Evolutionary conservation across 2,888 invertebrate species (phyloP), one percentile per base, ranked within the genome.

Genomic region (Dendrolimus houi): DNA sequence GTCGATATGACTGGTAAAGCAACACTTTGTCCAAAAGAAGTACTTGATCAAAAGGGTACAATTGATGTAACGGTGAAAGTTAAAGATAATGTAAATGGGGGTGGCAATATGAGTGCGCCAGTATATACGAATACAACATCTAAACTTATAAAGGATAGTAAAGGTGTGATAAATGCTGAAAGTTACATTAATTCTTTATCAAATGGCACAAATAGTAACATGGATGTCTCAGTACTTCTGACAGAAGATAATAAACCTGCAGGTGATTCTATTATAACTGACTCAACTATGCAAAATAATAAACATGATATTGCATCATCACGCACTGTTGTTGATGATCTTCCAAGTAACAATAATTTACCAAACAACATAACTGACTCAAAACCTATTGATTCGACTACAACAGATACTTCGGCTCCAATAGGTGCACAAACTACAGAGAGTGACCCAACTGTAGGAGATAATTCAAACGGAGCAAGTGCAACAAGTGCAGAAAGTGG

Each of bases 1-100:
- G 67, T 81, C 8, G 59, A 59, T 14, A 40, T 56, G 14, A 12
- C 56, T 40, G 59, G 59, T n/a, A 55, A 13, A 47, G 52, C n/a
- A 8, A 53, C 40, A 47, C 9, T 52, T 13, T 59, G 59, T 40
- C n/a, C 42, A 55, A 41, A 54, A 41, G 54, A 40, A 52, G 8
- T 14, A 8, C 40, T 8, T 47, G 13, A n/a, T 29, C 55, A 55
- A 55, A 55, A 57, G 10, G 41, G 41, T 47, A 52, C 42, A 2
- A 9, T 59, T 8, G 55, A 59, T 13, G 10, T 57, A 1, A n/a
- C 41, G 12, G 41, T 57, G 17, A 41, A 56, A 12, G 52, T 59
- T 1, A 56, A 13, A 7, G 29, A 55, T 7, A 41, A 55, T 52
- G 29, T 29, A 41, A 53, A 56, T 12, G 9, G 14, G 42, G 47